Conservation (phyloP, 2,888 invertebrate genomes). For the Leptinotarsa tumamoca region DNA sequence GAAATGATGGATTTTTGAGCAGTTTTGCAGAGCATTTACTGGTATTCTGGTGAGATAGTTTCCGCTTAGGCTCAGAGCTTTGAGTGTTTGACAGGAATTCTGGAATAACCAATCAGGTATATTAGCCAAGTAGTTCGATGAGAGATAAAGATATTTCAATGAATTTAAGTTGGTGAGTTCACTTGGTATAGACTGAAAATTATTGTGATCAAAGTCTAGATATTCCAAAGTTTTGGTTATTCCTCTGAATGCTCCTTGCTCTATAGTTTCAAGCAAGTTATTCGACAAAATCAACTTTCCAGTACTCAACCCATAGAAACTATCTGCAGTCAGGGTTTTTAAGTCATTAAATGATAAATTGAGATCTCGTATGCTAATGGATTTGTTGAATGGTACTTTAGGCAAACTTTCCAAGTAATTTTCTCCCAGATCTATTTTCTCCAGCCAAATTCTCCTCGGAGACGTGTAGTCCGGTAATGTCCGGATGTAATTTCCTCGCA, state of each 20-base stretch:
- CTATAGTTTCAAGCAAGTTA: constrained; percentile 78
- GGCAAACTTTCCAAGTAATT: constrained; percentile 81
- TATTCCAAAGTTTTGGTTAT: constrained; percentile 83
- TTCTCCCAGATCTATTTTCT: constrained; percentile 87
- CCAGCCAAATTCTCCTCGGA: constrained; percentile 68
- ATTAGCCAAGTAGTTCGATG: constrained; percentile 80
- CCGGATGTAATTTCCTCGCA: constrained; percentile 74
- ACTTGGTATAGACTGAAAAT: constrained; percentile 76
- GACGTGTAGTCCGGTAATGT: constrained; percentile 69
- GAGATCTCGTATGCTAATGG: constrained; percentile 81
- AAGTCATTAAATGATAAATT: constrained; percentile 87
- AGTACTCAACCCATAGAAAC: constrained; percentile 78
- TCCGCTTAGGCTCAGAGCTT: constrained; percentile 83
- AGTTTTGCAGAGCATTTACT: constrained; percentile 75
- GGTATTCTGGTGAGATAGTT: constrained; percentile 84
- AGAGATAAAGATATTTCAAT: constrained; percentile 84
- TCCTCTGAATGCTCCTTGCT: constrained; percentile 79
- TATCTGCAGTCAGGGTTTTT: constrained; percentile 73
- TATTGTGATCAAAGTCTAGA: constrained; percentile 85
- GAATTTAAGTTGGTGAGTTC: constrained; percentile 77
- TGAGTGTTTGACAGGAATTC: constrained; percentile 73
- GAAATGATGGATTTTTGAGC: constrained; percentile 83
- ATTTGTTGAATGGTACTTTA: constrained; percentile 75
- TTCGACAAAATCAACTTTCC: constrained; percentile 84
- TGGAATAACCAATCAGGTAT: constrained; percentile 73